These are phyloP conservation scores for Sminthopsis crassicaudata DNA, from an alignment of 2,113 vertebrate species.

Conservation along the genomic window DNA sequence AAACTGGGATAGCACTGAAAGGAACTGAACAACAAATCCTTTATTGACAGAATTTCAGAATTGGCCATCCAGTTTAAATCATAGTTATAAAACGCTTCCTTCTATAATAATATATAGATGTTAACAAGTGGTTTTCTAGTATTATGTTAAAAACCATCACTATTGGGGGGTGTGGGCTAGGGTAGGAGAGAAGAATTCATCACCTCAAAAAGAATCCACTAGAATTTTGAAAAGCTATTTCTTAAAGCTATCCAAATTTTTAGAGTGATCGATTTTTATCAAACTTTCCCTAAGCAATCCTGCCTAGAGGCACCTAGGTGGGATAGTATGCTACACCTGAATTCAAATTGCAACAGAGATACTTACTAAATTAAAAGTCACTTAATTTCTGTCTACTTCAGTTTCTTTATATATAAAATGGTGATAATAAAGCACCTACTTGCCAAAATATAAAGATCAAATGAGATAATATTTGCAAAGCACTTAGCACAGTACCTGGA, in stretches of 20 bases:
- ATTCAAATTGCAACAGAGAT: background rate
- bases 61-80: no score
- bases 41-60: no score
- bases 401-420: background rate
- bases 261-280: background rate
- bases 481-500: background rate
- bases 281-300: background rate
- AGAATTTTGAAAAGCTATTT: no score
- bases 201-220: no score
- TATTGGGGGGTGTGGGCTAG: no score
- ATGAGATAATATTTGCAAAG: background rate
- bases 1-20: no score
- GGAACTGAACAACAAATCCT: no score
- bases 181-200: no score
- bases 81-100: no score
- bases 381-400: background rate
- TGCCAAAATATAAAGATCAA: background rate
- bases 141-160: no score
- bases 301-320: background rate
- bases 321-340: background rate
- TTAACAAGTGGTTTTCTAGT: no score
- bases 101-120: no score
- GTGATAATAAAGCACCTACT: background rate
- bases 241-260: background rate
- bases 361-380: background rate